Evolutionary conservation across 1,140 invertebrate species (phyloP), one percentile per base, ranked within the genome.

Genomic region (Caerostris extrusa): DNA sequence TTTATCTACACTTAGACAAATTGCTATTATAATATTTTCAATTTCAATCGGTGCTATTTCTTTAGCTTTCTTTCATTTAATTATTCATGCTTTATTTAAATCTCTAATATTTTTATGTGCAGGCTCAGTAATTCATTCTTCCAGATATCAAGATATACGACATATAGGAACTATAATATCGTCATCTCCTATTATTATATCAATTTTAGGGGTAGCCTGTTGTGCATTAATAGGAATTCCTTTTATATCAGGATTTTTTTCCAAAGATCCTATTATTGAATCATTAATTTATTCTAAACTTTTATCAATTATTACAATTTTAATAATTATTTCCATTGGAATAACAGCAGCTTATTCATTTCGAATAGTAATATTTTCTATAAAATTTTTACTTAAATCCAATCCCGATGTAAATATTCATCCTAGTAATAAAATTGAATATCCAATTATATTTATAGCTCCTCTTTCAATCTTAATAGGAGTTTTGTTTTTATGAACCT

Each of bases 71-170:
- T 90, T n/a, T 12, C 56, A 57, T n/a, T 4, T 57, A 57, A 71
- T 90, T 55, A 90, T 34, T n/a, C 88, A 90, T 1, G 88, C 88
- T 3, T 90, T 90, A 77, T 90, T 90, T 71, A 90, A 90, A 71
- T 90, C 88, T n/a, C n/a, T n/a, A 19, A 71, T 90, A 87, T 90
- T 69, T 71, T 0, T 90, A 3, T 53, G 34, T n/a, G 88, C 88
- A 5, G 88, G 61, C n/a, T n/a, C n/a, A n/a, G n/a, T 57, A 56
- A 19, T 90, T 57, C 61, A 71, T 14, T n/a, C 34, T 69, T 56
- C 53, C 3, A 17, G 34, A 0, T 71, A 90, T 7, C 88, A 90
- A 77, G 34, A 90, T 6, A 57, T n/a, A 77, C 61, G 88, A 53
- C 53, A 71, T 53, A 90, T 90, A 90, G 67, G 88, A 71, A 53